These are phyloP conservation scores for Furnarius figulus DNA, from an alignment of 2,113 vertebrate genomes.

Conservation along the genomic window DNA sequence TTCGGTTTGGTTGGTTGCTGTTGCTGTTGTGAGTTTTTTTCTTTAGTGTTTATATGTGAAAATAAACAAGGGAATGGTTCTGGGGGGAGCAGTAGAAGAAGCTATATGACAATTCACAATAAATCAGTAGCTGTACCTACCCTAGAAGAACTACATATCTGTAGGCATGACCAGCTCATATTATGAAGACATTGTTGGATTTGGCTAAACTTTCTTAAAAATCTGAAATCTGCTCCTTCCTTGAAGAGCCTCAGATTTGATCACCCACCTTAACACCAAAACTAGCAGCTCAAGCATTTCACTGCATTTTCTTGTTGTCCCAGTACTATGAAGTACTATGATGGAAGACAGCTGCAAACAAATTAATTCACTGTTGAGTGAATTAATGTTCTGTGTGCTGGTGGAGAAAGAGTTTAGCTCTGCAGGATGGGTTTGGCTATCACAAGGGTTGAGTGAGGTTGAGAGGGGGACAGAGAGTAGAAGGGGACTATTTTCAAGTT, in stretches of 20 bases:
- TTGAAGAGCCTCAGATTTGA: conserved; percentile 13
- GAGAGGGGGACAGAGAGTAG: background rate
- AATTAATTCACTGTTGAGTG: conserved; percentile 27
- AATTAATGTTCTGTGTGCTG: conserved; percentile 19
- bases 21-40: background rate
- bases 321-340: conserved; percentile 1
- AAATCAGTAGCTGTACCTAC: background rate
- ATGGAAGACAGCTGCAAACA: conserved; percentile 53
- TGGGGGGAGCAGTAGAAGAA: background rate
- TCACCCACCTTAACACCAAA: conserved; percentile 12
- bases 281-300: background rate
- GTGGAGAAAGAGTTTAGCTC: conserved; percentile 39
- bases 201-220: conserved; percentile 46
- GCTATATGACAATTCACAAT: background rate
- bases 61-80: background rate
- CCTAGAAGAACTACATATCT: background rate
- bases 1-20: background rate
- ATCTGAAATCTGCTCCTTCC: conserved; percentile 9
- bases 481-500: background rate
- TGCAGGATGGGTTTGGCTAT: conserved; percentile 21
- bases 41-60: background rate
- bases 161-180: background rate
- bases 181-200: background rate
- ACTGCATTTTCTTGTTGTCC: background rate
- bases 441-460: background rate